Base-by-base conservation (phyloP, 2,888 invertebrate species). In the Brenthis daphne region DNA sequence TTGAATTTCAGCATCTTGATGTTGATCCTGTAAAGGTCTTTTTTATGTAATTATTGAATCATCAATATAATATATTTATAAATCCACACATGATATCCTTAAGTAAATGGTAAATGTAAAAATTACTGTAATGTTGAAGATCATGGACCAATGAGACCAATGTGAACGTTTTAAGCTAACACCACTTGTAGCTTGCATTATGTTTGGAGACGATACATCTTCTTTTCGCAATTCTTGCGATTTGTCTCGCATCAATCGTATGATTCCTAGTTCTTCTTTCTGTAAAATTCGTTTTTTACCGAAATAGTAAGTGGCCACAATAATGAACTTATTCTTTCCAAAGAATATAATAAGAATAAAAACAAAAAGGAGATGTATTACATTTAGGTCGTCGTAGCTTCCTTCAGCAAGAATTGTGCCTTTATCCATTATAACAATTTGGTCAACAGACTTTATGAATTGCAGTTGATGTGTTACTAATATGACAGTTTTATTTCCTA, bases 401-500 rank as follows among this genome's bases (percentile, higher is more conserved):
- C 92, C 92, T 70, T 86, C 80, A 4, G 86, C 90, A 11, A 88
- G 73, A 20, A 90, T 80, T 67, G 78, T 83, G 47, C 91, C 89
- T 68, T 90, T 89, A 13, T 90, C 85, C 89, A 92, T 84, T 14
- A 92, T 86, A 1, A 92, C 81, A 16, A 92, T 93, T 69, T 94
- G 94, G 81, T 96, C 95, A 1, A 95, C 96, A 53, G 94, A 90
- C 77, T 94, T 95, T 11, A 96, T 88, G 76, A 96, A 97, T 82
- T 98, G 97, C 64, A 97, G 85, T 82, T 98, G 98, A 89, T 98
- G 97, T 0, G 97, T 98, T 4, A 97, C 95, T 67, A 97, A 87
- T 60, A 97, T 93, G 0, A 96, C 94, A 11, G 96, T 95, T 82
- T 96, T 96, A n/a, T 94, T 93, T 55, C 91, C 91, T 67, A 97